Evolutionary conservation across 2,113 vertebrate genomes (phyloP).

Genomic region (Ctenomys sociabilis): DNA sequence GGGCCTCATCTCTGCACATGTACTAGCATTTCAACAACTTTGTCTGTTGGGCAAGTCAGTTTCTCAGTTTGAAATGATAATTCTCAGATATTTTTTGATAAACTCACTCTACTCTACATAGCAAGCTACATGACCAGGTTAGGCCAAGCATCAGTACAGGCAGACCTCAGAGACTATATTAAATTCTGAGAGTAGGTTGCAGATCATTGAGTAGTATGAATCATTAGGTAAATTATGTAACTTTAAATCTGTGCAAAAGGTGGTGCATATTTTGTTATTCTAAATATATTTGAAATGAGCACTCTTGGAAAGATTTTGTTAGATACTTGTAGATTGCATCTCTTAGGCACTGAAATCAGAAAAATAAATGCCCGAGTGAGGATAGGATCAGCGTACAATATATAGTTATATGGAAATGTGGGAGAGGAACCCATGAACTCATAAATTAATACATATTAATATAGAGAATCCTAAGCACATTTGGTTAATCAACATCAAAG

Average conservation of each 20-base stretch:
- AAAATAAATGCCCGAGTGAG: neutral
- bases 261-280: slow-evolving; percentile 42
- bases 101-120: neutral
- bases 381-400: neutral
- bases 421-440: neutral
- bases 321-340: neutral
- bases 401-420: neutral
- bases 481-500: slow-evolving; percentile 15
- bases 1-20: neutral
- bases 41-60: neutral
- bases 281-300: slow-evolving; percentile 31
- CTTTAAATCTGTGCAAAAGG: neutral
- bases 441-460: neutral
- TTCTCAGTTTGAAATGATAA: neutral
- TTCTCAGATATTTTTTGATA: neutral
- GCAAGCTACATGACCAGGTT: neutral
- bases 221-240: neutral
- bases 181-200: neutral
- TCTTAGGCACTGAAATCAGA: slow-evolving; percentile 24
- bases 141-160: neutral
- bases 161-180: neutral
- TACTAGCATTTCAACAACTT: neutral
- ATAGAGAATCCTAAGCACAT: neutral
- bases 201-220: neutral
- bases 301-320: neutral